Evolutionary conservation across 2,888 invertebrate species (phyloP), one percentile per base, ranked within the genome.

Genomic region (Tubulanus polymorphus): DNA sequence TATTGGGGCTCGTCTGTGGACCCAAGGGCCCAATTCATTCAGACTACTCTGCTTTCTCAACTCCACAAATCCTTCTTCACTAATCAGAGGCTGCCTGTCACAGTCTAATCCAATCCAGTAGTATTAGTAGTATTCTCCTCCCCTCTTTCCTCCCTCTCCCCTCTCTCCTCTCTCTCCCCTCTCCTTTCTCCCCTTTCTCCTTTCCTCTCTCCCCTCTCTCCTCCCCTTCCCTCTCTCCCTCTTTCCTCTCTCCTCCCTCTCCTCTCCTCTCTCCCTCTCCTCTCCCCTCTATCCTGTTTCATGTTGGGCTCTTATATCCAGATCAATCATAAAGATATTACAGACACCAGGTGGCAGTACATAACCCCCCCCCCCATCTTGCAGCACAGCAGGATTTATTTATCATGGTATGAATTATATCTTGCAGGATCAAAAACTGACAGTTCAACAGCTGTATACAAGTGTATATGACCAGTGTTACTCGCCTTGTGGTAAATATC

Each of bases 401-500:
- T 35, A 45, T 45, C 45, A 8, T 45, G n/a, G 23, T 20, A 12
- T 45, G 45, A 12, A 12, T 45, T 12, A 8, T 20, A 20, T 12
- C 12, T 50, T 2, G 8, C 18, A 70, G 69, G 64, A 63, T 15
- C 55, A 55, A 46, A 58, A 60, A 23, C 51, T 61, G 46, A 52
- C 59, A 35, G 61, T 64, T 6, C 61, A 70, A 28, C 63, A 64
- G 54, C 62, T 64, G 18, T 67, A 93, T 71, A 91, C 90, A 62
- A 90, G 91, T 35, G 85, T 93, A 48, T 82, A 90, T 61, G 85
- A 88, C 28, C 91, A 93, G 80, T 83, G 87, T 1, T 88, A 90
- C 78, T 91, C 93, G 0, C 87, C 88, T 0, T 90, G 90, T 74
- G 90, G 91, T 5, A 87, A 88, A 74, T 91, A 86, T 79, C 83